Conservation (phyloP, 1,140 invertebrate species). For the Zaprionus tsacasi region DNA sequence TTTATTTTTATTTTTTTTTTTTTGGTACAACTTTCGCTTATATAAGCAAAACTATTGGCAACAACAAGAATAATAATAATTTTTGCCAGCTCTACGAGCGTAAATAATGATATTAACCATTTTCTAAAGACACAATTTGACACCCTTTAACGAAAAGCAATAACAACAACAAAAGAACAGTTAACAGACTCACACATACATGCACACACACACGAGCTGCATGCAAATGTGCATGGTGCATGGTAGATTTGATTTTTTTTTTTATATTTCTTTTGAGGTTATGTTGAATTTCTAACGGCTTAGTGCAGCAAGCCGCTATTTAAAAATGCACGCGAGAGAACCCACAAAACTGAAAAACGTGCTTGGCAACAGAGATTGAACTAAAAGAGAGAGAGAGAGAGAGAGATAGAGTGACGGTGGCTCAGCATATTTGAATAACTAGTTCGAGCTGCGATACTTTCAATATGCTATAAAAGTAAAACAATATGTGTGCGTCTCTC, state of each 20-base stretch:
- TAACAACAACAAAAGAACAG: slow-evolving; percentile 1
- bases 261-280: slow-evolving; percentile 56
- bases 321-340: slow-evolving; percentile 69
- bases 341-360: slow-evolving; percentile 73
- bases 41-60: slow-evolving; percentile 70
- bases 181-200: slow-evolving; percentile 2
- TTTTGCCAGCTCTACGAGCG: slow-evolving; percentile 58
- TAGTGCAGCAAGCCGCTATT: slow-evolving; percentile 68
- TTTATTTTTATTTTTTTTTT: slow-evolving; percentile 15
- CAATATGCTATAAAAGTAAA: slow-evolving; percentile 72
- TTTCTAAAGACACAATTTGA: slow-evolving; percentile 57
- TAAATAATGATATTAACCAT: slow-evolving; percentile 70
- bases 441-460: slow-evolving; percentile 75
- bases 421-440: slow-evolving; percentile 76
- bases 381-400: neutral
- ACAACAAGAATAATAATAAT: slow-evolving; percentile 9
- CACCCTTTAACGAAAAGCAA: slow-evolving; percentile 45
- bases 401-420: slow-evolving; percentile 43
- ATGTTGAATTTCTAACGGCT: slow-evolving; percentile 69
- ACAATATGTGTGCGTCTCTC: slow-evolving; percentile 24
- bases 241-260: neutral
- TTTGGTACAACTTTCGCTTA: slow-evolving; percentile 72
- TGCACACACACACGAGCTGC: slow-evolving; percentile 27
- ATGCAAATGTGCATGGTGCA: slow-evolving; percentile 56
- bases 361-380: slow-evolving; percentile 65